Base-by-base conservation (phyloP, 2,797 vertebrate genomes). In the Hippopotamyrus pictus region DNA sequence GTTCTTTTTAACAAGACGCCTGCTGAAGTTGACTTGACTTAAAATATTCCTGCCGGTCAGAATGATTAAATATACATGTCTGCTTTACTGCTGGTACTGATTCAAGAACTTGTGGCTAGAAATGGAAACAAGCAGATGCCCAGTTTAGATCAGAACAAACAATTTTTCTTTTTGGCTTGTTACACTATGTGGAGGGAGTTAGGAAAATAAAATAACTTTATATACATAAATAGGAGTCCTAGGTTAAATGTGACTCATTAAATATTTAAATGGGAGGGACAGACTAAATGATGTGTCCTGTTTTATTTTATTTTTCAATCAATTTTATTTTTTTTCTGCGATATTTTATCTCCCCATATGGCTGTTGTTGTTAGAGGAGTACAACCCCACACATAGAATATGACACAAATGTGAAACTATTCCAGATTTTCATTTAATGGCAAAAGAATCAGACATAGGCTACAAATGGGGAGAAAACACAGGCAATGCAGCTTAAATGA, bases 21-120 rank as follows among this genome's bases (percentile, higher is more conserved):
- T n/a, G 73, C 25, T 79, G 73, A 41, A 79, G 17, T 37, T 79
- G 73, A 79, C 37, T 79, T 79, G 73, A 79, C 37, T 79, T 79
- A 44, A 79, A 79, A 79, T 76, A 76, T 41, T 76, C 33, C 73
- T 76, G 73, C 37, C 6, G 14, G 33, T 76, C 73, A 76, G 73
- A 76, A 76, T 76, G 73, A 76, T 76, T 76, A 76, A 76, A 76
- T 79, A 79, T 79, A 79, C 73, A 79, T n/a, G 73, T 79, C 73
- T 79, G 12, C 37, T 44, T 44, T 79, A 79, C 37, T 41, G 73
- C 17, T 79, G 73, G 37, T 79, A 53, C 22, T 54, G 29, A 86
- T 79, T 79, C 73, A 79, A 79, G 73, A 79, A 79, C 73, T 41
- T 3, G 17, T 7, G 73, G 37, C 33, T n/a, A 19, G 17, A 79